Percentiles rank a stretch among this genome's conserved stretches.
Conservation (phyloP, 2,797 vertebrate species). For the Hemitrygon akajei region DNA sequence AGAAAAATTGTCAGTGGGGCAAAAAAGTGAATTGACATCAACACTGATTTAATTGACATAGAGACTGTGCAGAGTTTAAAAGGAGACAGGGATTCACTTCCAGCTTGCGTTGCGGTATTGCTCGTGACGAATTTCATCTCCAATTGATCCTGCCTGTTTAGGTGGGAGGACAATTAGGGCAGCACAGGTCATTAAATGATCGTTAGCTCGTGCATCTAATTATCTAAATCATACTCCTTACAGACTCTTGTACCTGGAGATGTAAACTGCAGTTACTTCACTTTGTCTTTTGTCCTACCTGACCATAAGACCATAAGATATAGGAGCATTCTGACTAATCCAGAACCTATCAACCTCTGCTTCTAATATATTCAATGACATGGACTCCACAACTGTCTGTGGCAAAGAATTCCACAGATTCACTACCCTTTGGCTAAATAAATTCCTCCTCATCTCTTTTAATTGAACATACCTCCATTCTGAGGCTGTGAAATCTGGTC, state of each 20-base stretch:
- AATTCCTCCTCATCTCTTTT: too few species aligned
- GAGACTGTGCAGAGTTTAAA: neutral
- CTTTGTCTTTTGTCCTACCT: too few species aligned
- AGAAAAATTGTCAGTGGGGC: neutral
- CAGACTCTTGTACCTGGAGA: neutral
- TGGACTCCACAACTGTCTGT: too few species aligned
- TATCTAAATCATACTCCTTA: neutral
- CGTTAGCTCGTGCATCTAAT: neutral
- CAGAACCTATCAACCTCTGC: too few species aligned
- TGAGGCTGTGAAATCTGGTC: too few species aligned
- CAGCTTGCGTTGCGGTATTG: neutral
- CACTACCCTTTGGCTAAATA: too few species aligned
- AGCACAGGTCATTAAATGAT: neutral
- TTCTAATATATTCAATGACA: too few species aligned
- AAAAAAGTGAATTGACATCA: neutral
- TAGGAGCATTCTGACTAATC: too few species aligned
- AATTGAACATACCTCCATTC: too few species aligned
- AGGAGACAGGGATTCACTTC: neutral
- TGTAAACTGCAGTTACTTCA: too few species aligned
- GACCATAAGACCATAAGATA: too few species aligned
- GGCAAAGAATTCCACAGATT: too few species aligned
- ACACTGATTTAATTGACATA: neutral
- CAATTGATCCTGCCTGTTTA: neutral
- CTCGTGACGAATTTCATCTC: neutral
- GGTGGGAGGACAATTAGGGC: neutral